phyloP scores from a whole-genome alignment of 2,113 vertebrate species.

The Silurus glanis region DNA sequence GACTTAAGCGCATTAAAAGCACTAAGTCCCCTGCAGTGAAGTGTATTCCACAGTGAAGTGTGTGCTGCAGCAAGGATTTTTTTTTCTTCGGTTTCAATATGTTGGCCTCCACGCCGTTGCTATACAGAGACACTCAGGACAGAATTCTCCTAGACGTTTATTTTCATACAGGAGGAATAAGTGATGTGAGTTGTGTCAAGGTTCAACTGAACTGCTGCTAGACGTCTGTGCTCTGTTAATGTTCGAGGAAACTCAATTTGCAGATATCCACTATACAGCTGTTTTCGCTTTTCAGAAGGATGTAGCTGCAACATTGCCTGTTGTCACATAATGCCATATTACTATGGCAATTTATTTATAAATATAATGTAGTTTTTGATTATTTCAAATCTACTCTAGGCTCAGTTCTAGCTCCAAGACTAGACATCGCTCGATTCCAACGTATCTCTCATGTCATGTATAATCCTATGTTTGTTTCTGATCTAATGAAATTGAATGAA shows the following conservation, averaged over 20 bases:
- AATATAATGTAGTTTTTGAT: constrained; percentile 34
- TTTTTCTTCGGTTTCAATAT: neutral
- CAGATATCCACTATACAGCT: constrained; percentile 71
- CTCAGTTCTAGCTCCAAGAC: constrained; percentile 30
- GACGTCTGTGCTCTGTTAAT: constrained; percentile 69
- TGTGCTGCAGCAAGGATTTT: constrained; percentile 38
- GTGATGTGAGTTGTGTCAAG: constrained; percentile 62
- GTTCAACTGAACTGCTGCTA: constrained; percentile 72
- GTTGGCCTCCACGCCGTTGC: constrained; percentile 57
- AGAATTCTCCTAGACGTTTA: constrained; percentile 65
- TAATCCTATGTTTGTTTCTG: constrained; percentile 42
- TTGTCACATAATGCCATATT: constrained; percentile 7
- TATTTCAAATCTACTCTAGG: constrained; percentile 33
- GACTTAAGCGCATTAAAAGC: constrained; percentile 40
- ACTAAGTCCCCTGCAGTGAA: constrained; percentile 23
- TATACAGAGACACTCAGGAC: constrained; percentile 73
- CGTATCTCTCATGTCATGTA: constrained; percentile 35
- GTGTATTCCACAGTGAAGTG: constrained; percentile 22
- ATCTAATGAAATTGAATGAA: constrained; percentile 10
- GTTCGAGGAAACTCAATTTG: constrained; percentile 62
- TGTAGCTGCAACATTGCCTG: neutral
- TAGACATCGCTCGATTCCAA: constrained; percentile 31
- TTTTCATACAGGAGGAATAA: constrained; percentile 70
- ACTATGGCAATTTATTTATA: constrained; percentile 28
- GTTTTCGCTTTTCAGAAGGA: constrained; percentile 57